Base-by-base conservation (phyloP, 1,140 invertebrate genomes). In the Lordiphosa clarofinis region DNA sequence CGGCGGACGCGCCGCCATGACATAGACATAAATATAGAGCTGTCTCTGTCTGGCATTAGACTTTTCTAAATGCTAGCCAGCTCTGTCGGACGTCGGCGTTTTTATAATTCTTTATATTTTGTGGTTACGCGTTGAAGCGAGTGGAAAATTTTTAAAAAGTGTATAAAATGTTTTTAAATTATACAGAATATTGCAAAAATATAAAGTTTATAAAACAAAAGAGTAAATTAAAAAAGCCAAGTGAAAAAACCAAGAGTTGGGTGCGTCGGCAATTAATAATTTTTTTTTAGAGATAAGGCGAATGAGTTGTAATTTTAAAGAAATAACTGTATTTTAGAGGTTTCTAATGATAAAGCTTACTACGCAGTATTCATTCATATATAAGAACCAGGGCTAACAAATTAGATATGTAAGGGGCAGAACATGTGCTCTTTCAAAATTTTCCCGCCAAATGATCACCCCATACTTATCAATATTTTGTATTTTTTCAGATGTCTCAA, bases 401-500 rank as follows among this genome's bases (percentile, higher is more conserved):
- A 9, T 15, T 13, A 3, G 21, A 21, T 21, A 21, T 21, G 21
- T 21, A 21, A n/a, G n/a, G 2, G 24, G 24, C 24, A 28, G 2
- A 28, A 37, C 28, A 49, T 37, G 47, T 49, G 43, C 24, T 46
- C 43, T 31, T 46, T 1, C 12, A 21, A 43, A 21, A 43, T 47
- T 68, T 68, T 68, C 65, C 65, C 65, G 65, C 65, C 65, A 68
- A 53, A 5, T 9, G 24, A 13, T 40, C 11, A n/a, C 12, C 33
- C 12, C 33, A n/a, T 56, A 39, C 43, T 46, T 46, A 46, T 33
- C 38, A 56, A 42, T 42, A 19, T 8, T 8, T 0, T 24, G 15
- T 3, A 33, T 42, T 53, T 31, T 57, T 59, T 36, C 56, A 89
- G 88, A 89, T 89, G 88, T 87, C 73, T 88, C 86, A 88, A 89